Percentiles rank a stretch among this genome's conserved stretches.
These are phyloP conservation scores for Python bivittatus DNA, from an alignment of 2,113 vertebrate species.

Conservation along the genomic window DNA sequence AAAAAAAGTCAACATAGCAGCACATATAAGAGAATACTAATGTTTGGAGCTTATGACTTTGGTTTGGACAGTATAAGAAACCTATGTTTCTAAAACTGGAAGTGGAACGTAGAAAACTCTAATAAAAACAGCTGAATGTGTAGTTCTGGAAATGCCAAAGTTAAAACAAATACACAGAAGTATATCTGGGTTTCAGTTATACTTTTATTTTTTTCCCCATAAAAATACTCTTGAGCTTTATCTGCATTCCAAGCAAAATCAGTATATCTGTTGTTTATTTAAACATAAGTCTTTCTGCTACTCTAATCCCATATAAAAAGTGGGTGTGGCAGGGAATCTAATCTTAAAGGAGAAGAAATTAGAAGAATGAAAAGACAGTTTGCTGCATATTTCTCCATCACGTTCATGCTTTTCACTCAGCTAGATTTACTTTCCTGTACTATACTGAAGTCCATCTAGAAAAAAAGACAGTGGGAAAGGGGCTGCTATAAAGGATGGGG, in stretches of 20 bases:
- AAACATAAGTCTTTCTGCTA: neutral
- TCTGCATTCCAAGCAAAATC: conserved; percentile 19
- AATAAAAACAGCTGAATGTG: conserved; percentile 17
- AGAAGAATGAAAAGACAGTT: neutral
- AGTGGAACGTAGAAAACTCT: conserved; percentile 18
- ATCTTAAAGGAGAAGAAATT: neutral
- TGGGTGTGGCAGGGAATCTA: neutral
- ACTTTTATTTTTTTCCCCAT: neutral
- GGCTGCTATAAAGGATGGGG: neutral
- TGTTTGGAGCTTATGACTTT: conserved; percentile 28
- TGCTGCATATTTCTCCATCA: neutral
- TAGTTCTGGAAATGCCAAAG: conserved; percentile 20
- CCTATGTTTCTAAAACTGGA: conserved; percentile 34
- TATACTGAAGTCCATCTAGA: neutral
- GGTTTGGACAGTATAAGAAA: conserved; percentile 43
- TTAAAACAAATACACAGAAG: conserved; percentile 30
- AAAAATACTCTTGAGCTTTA: conserved; percentile 33
- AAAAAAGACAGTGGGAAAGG: neutral
- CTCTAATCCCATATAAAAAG: neutral
- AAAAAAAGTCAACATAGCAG: neutral
- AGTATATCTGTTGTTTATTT: neutral
- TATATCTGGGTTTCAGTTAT: conserved; percentile 13
- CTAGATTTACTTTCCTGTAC: neutral
- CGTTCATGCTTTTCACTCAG: neutral
- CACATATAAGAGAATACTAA: conserved; percentile 42